Percentiles rank a stretch among this genome's conserved stretches.
phyloP scores from a whole-genome alignment of 2,888 invertebrate genomes.

The Papilio elwesi region DNA sequence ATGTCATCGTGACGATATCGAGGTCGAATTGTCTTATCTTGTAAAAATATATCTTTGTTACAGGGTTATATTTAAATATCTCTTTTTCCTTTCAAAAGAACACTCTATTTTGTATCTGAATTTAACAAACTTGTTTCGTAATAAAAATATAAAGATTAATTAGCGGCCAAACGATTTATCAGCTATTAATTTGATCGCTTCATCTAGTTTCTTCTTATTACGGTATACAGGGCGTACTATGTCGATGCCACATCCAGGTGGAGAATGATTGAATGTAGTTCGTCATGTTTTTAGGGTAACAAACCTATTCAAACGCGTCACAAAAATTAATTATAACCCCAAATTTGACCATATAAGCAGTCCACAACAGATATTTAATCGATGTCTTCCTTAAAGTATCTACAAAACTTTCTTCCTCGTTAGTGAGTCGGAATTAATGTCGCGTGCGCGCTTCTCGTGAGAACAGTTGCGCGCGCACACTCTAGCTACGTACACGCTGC shows the following conservation, averaged over 20 bases:
- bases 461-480: slow-evolving; percentile 28
- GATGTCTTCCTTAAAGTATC: background rate
- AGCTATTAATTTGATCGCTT: no score
- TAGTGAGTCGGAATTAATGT: background rate
- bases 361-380: no score
- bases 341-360: no score
- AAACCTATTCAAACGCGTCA: no score
- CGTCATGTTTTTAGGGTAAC: no score
- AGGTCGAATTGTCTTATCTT: slow-evolving; percentile 6
- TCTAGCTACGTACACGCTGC: background rate
- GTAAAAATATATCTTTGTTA: background rate
- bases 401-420: slow-evolving; percentile 1
- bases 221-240: no score
- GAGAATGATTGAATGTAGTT: no score
- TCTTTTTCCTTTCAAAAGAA: background rate
- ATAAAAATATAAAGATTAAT: background rate
- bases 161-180: background rate
- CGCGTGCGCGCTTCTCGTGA: background rate
- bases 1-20: background rate
- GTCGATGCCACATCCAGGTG: no score
- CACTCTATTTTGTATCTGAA: no score
- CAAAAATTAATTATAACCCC: no score
- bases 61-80: background rate
- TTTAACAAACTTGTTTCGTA: no score
- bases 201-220: no score